A percentile compares a stretch with the other conserved stretches of the same genome.
These are phyloP conservation scores for Shargacucullia verbasci DNA, from an alignment of 2,888 invertebrate genomes.

Conservation along the genomic window DNA sequence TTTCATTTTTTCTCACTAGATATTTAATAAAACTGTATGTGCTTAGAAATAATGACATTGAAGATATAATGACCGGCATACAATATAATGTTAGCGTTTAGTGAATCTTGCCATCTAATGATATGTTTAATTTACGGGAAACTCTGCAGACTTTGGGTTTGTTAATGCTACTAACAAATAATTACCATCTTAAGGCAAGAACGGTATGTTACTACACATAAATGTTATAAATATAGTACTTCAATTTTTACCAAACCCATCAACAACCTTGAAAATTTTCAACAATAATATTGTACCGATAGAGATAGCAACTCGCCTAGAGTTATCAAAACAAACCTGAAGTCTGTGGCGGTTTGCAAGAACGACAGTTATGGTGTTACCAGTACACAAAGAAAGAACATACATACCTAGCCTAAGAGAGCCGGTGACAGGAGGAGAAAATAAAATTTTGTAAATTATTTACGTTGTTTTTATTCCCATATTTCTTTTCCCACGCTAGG, in stretches of 20 bases:
- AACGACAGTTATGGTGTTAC: conserved; percentile 85
- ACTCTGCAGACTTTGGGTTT: conserved; percentile 67
- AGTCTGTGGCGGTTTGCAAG: conserved; percentile 70
- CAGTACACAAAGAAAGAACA: conserved; percentile 85
- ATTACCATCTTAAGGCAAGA: conserved; percentile 1
- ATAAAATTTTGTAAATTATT: conserved; percentile 87
- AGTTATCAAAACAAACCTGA: conserved; percentile 49
- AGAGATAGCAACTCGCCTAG: too few relatives aligned
- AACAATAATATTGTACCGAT: too few relatives aligned
- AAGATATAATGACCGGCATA: conserved; percentile 56
- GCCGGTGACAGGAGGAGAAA: conserved; percentile 81
- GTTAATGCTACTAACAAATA: conserved; percentile 20
- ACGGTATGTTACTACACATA: too few relatives aligned
- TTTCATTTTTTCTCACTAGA: conserved; percentile 49
- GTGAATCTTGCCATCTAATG: conserved; percentile 84
- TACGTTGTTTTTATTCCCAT: conserved; percentile 68
- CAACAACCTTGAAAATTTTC: too few relatives aligned
- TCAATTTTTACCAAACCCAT: too few relatives aligned
- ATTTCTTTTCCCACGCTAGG: neutral
- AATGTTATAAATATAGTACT: too few relatives aligned
- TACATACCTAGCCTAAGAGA: conserved; percentile 83
- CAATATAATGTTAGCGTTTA: conserved; percentile 86
- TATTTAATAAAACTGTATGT: conserved; percentile 44
- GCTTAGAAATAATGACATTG: conserved; percentile 47
- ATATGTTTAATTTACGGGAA: conserved; percentile 75